These are phyloP conservation scores for Mycteria americana DNA, from an alignment of 2,797 vertebrate genomes.

Conservation along the genomic window DNA sequence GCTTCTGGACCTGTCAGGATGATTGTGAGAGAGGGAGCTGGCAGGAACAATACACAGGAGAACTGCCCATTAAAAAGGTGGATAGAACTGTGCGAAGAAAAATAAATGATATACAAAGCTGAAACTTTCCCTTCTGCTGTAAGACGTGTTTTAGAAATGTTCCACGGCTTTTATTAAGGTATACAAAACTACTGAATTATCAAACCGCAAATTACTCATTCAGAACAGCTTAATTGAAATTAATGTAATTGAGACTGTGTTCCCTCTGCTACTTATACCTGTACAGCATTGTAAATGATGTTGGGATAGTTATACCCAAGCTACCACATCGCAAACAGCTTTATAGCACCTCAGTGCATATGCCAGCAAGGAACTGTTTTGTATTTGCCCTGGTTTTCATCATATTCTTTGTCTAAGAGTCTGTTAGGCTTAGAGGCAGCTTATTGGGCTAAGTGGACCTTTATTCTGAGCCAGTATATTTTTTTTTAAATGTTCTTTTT, in stretches of 20 bases:
- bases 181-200: neutral
- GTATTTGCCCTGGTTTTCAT: neutral
- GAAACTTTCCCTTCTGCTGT: conserved; percentile 5
- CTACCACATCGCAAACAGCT: neutral
- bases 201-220: conserved; percentile 13
- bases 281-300: neutral
- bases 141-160: neutral
- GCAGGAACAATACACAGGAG: neutral
- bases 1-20: conserved; percentile 29
- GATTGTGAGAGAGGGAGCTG: conserved; percentile 3
- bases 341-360: neutral
- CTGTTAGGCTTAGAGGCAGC: neutral
- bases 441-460: neutral
- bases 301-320: neutral
- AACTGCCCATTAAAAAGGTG: neutral
- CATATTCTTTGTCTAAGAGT: neutral
- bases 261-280: neutral
- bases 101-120: neutral
- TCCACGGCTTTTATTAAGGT: neutral
- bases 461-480: neutral
- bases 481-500: neutral
- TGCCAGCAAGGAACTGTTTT: neutral
- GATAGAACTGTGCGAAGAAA: neutral
- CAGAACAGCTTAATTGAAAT: conserved; percentile 55
- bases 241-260: conserved; percentile 18